Evolutionary conservation across 2,888 invertebrate genomes (phyloP), one percentile per base, ranked within the genome.

Genomic region (Lithophane ornitopus): DNA sequence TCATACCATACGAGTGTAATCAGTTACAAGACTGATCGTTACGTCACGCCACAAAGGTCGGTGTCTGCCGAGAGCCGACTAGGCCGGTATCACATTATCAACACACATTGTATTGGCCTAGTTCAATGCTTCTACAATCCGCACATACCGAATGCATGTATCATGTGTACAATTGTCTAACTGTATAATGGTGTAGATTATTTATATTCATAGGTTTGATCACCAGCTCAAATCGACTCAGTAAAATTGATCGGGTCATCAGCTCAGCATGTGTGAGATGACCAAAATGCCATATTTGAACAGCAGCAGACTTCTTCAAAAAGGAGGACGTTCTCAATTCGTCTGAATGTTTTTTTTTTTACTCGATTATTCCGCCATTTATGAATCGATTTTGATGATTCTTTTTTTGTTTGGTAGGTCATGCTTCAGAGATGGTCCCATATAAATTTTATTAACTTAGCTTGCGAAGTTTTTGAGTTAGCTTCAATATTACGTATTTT

Each of bases 61-160:
- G 4, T 46, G 63, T 46, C 62, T 78, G 69, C 62, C 52, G 82
- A 82, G 46, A 26, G 76, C 75, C 56, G 81, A 81, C 83, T 59
- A 16, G 78, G 79, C 78, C 78, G 52, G 58, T 79, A 82, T 79
- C 78, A 59, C 58, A 65, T 65, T 83, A 83, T 80, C 79, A 83
- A 41, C 82, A 46, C n/a, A 12, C 83, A 68, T 83, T 78, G 46
- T 80, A 78, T 70, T 78, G 79, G 70, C 78, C 79, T 39, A 78
- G 82, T 77, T 56, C 82, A 62, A 52, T 78, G 82, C 61, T 78
- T 67, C 68, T 78, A 67, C 82, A 78, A 82, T 78, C 78, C 78
- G 6, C 67, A 49, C 78, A 82, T 78, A 77, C 82, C 61, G 3
- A 6, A 26, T 28, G 62, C 78, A 82, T 77, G 78, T 41, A 28